A percentile compares a stretch with the other conserved stretches of the same genome.
Conservation (phyloP, 2,113 vertebrate species). For the Potamarius usumacintae region DNA sequence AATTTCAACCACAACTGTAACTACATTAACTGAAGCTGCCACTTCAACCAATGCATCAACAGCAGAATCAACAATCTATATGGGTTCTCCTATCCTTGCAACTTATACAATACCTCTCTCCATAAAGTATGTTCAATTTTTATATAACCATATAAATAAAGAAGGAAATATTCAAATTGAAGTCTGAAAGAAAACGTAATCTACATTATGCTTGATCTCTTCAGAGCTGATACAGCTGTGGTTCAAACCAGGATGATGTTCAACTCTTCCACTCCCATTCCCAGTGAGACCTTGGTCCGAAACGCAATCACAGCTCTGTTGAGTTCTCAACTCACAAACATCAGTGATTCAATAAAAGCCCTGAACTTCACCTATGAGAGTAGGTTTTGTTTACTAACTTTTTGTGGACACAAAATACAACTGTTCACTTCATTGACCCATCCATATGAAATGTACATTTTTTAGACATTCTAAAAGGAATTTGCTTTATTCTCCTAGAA, state of each 20-base stretch:
- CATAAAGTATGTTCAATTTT: neutral
- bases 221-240: conserved; percentile 21
- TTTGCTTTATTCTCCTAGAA: neutral
- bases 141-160: neutral
- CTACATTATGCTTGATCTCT: neutral
- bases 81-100: neutral
- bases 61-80: neutral
- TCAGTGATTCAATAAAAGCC: conserved; percentile 18
- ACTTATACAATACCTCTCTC: neutral
- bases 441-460: neutral
- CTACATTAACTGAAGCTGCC: neutral
- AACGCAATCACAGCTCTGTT: neutral
- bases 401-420: neutral
- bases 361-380: conserved; percentile 28
- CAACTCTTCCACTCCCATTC: conserved; percentile 25
- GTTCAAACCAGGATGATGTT: conserved; percentile 28
- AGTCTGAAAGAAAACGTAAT: neutral
- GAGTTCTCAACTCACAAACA: neutral
- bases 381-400: neutral
- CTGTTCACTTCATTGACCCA: neutral
- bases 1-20: neutral
- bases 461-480: neutral
- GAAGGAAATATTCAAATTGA: neutral
- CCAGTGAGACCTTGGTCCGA: conserved; percentile 31
- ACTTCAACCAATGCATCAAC: neutral